Evolutionary conservation across 2,113 vertebrate species (phyloP), one percentile per base, ranked within the genome.

Genomic region (Arizona elegans): DNA sequence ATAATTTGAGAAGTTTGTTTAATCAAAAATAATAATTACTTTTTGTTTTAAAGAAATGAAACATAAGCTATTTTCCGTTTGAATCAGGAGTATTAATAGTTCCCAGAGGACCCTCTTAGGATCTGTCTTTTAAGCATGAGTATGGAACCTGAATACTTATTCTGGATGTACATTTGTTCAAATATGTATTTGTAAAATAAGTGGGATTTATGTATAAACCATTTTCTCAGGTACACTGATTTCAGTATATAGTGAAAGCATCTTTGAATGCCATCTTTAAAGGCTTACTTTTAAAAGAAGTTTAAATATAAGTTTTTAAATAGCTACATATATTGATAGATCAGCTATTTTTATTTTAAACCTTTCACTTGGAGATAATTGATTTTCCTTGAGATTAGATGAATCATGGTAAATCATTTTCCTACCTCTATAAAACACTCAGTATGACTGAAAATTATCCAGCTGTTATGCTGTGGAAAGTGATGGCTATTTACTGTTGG

Each of bases 31-130:
- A 96, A 95, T 97, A 85, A 94, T 87, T 33, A 26, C 95, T 87
- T 33, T 96, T 97, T 62, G 95, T 59, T 95, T 95, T 89, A 94
- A 58, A 95, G 93, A 93, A 88, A 88, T 91, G 95, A 95, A 96
- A 90, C 52, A 92, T 86, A 50, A 87, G 6, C 5, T 87, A 23
- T 93, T 92, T 97, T 95, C 91, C 88, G 81, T 94, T 62, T 58
- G 9, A 33, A 38, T 93, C 81, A 92, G 93, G 90, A 96, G 26
- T 94, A 88, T 95, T 58, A 65, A 0, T n/a, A 59, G 24, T 88
- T 95, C 92, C 81, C 54, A 33, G 50, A n/a, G 62, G 53, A 81
- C 47, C 38, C 86, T 94, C 92, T 93, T 86, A 93, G 86, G 94
- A 75, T 91, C 93, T 91, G 21, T 92, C 52, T 43, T 29, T 54